Evolutionary conservation across 2,113 vertebrate species (phyloP), one percentile per base, ranked within the genome.

Genomic region (Rissa tridactyla): DNA sequence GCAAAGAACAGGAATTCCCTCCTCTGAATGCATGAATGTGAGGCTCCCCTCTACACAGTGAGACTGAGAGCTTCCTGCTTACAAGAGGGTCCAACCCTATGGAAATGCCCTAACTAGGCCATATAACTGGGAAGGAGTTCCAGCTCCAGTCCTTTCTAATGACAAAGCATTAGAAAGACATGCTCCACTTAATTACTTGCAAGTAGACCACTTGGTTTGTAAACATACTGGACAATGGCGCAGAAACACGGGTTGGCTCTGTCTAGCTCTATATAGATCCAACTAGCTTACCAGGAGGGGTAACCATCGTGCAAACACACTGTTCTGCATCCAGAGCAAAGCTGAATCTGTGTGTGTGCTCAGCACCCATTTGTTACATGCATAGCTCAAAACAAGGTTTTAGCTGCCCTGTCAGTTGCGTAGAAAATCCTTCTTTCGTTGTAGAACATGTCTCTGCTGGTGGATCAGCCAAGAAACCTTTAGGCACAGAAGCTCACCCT

Each of bases 211-310:
- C 2, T 3, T 27, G 10, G 23, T 40, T 79, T 76, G 54, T 2
- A 6, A 88, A 79, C 12, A 44, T 36, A 60, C 11, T 46, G 77
- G 66, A 23, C 26, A 52, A 36, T 0, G 0, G 26, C 0, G 0
- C 34, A 72, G 58, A 75, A 25, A 47, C 19, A 32, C 0, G 4
- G 60, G 29, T 16, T 60, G 8, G 46, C 14, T 69, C 80, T 85
- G 17, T 55, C 52, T 29, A 51, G 22, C 25, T 85, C 27, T n/a
- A 1, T 14, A 29, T 0, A 68, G 38, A 60, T 22, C 17, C 62
- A 88, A 22, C 6, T 70, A 93, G 52, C 29, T 81, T 46, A 85
- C n/a, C 22, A 60, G 57, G 29, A 72, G 8, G 15, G 6, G 15
- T 61, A 86, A 19, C 68, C 36, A 15, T 10, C 32, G 44, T 4